phyloP scores from a whole-genome alignment of 2,888 invertebrate genomes.

The Cryptosula pallasiana region DNA sequence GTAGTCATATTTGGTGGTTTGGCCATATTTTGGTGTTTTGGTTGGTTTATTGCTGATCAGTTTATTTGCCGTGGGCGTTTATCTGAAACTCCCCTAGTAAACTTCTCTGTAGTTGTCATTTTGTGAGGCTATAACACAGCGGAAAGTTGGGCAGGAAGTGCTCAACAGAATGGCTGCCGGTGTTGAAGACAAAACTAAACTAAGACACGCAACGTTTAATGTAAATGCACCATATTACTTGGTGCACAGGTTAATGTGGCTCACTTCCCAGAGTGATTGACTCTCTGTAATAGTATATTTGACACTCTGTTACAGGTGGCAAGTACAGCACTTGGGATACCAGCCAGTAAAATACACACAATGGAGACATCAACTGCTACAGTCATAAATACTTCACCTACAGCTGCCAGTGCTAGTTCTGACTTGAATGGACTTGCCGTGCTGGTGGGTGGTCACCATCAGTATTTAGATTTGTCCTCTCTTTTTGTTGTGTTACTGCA shows the following conservation, averaged over 20 bases:
- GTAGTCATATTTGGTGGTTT: too few species aligned
- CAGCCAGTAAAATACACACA: conserved; percentile 40
- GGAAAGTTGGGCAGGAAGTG: background rate
- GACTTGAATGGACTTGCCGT: conserved; percentile 50
- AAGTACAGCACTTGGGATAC: conserved; percentile 39
- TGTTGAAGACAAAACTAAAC: too few species aligned
- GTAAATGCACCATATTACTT: too few species aligned
- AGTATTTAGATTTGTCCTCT: too few species aligned
- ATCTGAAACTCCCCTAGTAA: too few species aligned
- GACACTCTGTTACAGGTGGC: conserved; percentile 38
- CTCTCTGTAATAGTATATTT: background rate
- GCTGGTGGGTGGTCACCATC: conserved; percentile 37
- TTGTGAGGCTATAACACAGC: background rate
- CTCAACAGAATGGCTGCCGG: background rate
- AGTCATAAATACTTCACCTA: conserved; percentile 46
- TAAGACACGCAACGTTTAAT: too few species aligned
- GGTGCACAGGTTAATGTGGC: too few species aligned
- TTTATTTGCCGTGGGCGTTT: too few species aligned
- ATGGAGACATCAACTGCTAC: conserved; percentile 44
- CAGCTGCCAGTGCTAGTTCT: conserved; percentile 48
- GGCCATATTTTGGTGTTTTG: too few species aligned
- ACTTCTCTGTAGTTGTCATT: too few species aligned
- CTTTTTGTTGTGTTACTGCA: too few species aligned
- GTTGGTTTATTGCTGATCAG: too few species aligned
- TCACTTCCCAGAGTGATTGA: background rate